Base-by-base conservation (phyloP, 2,888 invertebrate genomes). In the Calephelis perditalis region DNA sequence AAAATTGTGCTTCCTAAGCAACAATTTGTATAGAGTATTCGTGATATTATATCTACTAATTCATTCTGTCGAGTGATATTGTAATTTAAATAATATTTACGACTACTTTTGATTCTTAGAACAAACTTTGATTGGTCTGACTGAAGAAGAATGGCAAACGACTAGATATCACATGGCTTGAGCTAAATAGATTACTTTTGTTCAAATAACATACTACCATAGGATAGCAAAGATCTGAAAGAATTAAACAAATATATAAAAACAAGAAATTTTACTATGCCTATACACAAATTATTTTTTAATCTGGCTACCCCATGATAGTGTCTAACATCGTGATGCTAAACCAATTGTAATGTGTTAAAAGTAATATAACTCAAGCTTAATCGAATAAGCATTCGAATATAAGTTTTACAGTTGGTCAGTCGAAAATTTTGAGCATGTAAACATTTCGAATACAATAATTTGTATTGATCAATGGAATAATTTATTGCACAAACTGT, bases 141-240 rank as follows among this genome's bases (percentile, higher is more conserved):
- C 58, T 57, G 60, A 58, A 67, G 75, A 81, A 62, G 81, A 80
- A 54, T n/a, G 54, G 54, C 54, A 82, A 84, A 84, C 84, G 86
- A 88, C 87, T 89, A 87, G 87, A 88, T 90, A 90, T 90, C 89
- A 89, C 89, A 88, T 87, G 85, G 79, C 85, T 87, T 86, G 85
- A 88, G 88, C 87, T 68, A 67, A 67, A 67, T 66, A 62, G 65
- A 67, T 68, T 68, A 62, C 61, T 65, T 58, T 55, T 65, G 65
- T 63, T 57, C 59, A 63, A 49, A 26, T 12, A 58, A 57, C 55
- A 26, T 12, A 60, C 44, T 40, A 67, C 61, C 70, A 69, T 40
- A n/a, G 57, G 49, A 36, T 54, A 54, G 54, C 54, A 36, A 11
- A 54, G 54, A 54, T 54, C 35, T 56, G 7, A 45, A 52, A 37